Evolutionary conservation across 2,797 vertebrate species (phyloP), one percentile per base, ranked within the genome.

Genomic region (Spizella passerina): DNA sequence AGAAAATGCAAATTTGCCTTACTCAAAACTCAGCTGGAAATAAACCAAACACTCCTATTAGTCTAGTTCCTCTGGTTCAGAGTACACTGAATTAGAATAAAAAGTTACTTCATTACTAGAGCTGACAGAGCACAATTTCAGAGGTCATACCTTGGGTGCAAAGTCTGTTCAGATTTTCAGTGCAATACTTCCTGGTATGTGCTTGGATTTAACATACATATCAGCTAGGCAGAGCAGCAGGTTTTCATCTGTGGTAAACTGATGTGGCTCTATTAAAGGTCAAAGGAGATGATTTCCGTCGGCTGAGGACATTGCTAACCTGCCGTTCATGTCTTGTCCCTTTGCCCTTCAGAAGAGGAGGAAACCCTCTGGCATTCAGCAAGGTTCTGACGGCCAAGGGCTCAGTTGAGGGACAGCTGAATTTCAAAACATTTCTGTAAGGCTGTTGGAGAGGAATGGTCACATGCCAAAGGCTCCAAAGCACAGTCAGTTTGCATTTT

Each of bases 1-100:
- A 94, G 88, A 88, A 96, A 96, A 96, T 95, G 92, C 83, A 96
- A 92, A 95, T 93, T 86, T 96, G 55, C 80, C 41, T 82, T 65
- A 23, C 57, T 77, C 1, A 5, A 94, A 69, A 70, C 63, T 7
- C 44, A 59, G 23, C 29, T 79, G 83, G 75, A 93, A 94, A 89
- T 53, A 59, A 93, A 91, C 57, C 36, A 57, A 83, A 50, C 27
- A 13, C 17, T 91, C 70, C 50, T 57, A 55, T 79, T 88, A 82
- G 59, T 64, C 46, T 88, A 71, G 49, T 68, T 92, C 56, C 17
- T 88, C 34, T 30, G 41, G 38, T 68, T 86, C 61, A 86, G 57
- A 68, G 44, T 32, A 24, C 32, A 77, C 6, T 27, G 50, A 90
- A 72, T 41, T 24, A 87, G 65, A 82, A 90, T 49, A 59, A 86